Evolutionary conservation across 2,113 vertebrate species (phyloP).

Genomic region (Anser cygnoides): DNA sequence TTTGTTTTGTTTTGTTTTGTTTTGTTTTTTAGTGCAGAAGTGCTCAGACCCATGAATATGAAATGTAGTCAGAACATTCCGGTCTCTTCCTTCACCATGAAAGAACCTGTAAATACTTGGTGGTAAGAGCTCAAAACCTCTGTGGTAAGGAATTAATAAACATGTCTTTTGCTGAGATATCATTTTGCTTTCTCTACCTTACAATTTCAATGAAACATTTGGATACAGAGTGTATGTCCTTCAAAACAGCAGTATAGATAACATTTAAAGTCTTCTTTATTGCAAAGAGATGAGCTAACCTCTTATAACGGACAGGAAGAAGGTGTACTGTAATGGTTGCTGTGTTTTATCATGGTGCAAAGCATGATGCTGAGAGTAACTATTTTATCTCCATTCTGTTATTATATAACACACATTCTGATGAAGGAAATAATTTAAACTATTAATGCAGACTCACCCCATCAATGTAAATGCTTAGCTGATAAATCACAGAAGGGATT

Average conservation of each 20-base stretch:
- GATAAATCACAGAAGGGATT: not conserved
- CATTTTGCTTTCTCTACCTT: not conserved
- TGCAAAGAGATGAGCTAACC: not conserved
- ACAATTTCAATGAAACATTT: not conserved
- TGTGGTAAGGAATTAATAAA: not conserved
- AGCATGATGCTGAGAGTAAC: not conserved
- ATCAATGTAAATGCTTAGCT: not conserved
- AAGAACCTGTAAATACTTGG: not conserved
- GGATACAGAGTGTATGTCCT: not conserved
- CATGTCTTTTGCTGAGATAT: not conserved
- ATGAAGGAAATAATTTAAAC: not conserved
- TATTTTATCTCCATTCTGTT: not conserved
- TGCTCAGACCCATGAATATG: not conserved
- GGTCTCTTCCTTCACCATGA: not conserved
- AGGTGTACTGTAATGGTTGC: not conserved
- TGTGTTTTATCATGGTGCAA: not conserved
- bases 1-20: not conserved
- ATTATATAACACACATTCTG: not conserved
- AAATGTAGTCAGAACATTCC: not conserved
- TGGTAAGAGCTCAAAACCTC: not conserved
- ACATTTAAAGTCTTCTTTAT: not conserved
- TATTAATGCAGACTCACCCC: not conserved
- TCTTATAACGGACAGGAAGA: not conserved
- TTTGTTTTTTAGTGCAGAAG: too few species aligned
- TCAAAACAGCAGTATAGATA: not conserved